Evolutionary conservation across 2,113 vertebrate species (phyloP), one percentile per base, ranked within the genome.

Genomic region (Acanthisitta chloris): DNA sequence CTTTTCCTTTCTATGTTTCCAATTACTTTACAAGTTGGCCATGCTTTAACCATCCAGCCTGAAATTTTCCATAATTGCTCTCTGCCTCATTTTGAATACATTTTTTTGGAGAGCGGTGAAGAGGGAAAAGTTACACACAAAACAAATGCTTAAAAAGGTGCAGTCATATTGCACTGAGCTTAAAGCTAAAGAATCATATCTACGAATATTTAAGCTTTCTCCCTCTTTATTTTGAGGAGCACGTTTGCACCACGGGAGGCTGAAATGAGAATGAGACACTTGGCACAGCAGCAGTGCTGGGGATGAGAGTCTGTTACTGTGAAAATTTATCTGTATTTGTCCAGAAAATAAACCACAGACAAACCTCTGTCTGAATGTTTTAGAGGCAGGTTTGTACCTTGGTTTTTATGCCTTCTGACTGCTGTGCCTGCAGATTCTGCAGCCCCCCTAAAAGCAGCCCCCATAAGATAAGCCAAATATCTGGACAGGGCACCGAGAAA

Each of bases 31-130:
- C 43, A 76, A 90, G 67, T 34, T 88, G 88, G 88, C 82, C 51
- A 23, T 8, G 13, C 69, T 93, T 88, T 81, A 86, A 76, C 76
- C 49, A 49, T 79, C 69, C 51, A 71, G 85, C 64, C 88, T 81
- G 88, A 96, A 92, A 81, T 93, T 95, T 96, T 95, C 95, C 86
- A 7, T 92, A 61, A 86, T 88, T 90, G 36, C 69, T 94, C 92
- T 78, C 65, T 88, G 82, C 78, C 62, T 80, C 43, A 33, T 1
- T 2, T 33, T 55, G 72, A 90, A 74, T 46, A 51, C 7, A 25
- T 78, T 81, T 95, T 95, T 92, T 82, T 1, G 1, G 70, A 69
- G 28, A 71, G 52, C 24, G 48, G 17, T 21, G 24, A 80, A 87
- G 18, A 31, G 29, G 8, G 31, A n/a, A 71, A 91, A 88, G 4